Evolutionary conservation across 2,888 invertebrate genomes (phyloP), one percentile per base, ranked within the genome.

Genomic region (Exephanes ischioxanthus): DNA sequence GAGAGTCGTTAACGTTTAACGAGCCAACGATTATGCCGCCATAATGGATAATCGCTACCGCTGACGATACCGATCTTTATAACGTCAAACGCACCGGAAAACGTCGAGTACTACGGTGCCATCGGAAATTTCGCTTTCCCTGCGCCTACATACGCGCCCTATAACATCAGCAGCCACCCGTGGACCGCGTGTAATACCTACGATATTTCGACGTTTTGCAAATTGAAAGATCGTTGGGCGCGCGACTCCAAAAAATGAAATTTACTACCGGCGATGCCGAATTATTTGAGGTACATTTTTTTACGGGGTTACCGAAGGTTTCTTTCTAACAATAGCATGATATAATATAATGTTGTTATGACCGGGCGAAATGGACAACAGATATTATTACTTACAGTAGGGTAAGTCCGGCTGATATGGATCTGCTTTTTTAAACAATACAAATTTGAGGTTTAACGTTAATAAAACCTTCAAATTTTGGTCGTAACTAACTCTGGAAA

Each of bases 1-100:
- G 76, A 84, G 80, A 86, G 82, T 84, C 91, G 91, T 93, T 93
- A 92, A 91, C 91, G 91, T 89, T 91, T 92, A 93, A 93, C 92
- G 93, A 92, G 90, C 89, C 91, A 93, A 93, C 92, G 93, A 93
- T 93, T 93, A 93, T 92, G 91, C 90, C 89, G 90, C 91, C 88
- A 91, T 93, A 92, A 91, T 89, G 91, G 92, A 92, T 93, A 92
- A 93, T 92, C 93, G 90, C 91, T 91, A 91, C 91, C 90, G 90
- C 90, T 88, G 87, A 90, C 91, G 92, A 92, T 93, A 92, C 91
- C 89, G 88, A 93, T 93, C 93, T 93, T 91, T 91, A 91, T 90
- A 90, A 91, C 90, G 90, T 89, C 87, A 91, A 92, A 91, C 88
- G 89, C 89, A 86, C 83, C 88, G 90, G 89, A 89, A 91, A 89